These are phyloP conservation scores for Aelia acuminata DNA, from an alignment of 2,888 invertebrate genomes.

Conservation along the genomic window DNA sequence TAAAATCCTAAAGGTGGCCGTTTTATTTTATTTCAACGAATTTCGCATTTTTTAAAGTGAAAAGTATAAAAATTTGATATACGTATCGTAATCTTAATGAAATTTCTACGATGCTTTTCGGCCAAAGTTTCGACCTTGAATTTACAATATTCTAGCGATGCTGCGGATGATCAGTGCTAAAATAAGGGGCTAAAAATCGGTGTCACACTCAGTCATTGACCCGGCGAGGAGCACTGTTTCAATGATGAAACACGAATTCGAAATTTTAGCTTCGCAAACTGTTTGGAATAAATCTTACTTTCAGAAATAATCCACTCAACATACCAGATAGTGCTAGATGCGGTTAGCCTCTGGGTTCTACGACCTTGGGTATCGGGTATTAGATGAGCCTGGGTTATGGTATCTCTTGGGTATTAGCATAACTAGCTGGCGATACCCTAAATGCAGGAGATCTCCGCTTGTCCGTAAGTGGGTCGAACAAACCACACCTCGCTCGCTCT, in stretches of 20 bases:
- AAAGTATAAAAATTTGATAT: no score
- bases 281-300: slow-evolving; percentile 1
- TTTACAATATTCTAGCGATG: no score
- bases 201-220: neutral
- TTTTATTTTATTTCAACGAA: no score
- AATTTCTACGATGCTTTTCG: no score
- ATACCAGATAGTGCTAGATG: neutral
- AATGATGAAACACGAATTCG: neutral
- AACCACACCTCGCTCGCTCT: neutral
- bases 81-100: no score
- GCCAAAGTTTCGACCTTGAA: no score
- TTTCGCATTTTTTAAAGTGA: no score
- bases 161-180: no score
- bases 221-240: neutral
- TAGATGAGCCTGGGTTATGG: neutral
- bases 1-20: no score
- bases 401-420: neutral
- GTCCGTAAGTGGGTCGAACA: neutral
- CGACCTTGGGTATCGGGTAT: neutral
- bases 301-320: neutral
- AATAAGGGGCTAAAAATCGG: neutral
- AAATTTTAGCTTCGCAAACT: slow-evolving; percentile 10
- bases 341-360: neutral
- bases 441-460: slow-evolving; percentile 2
- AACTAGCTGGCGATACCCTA: neutral